Conservation (phyloP, 2,113 vertebrate species). For the Eolophus roseicapilla region DNA sequence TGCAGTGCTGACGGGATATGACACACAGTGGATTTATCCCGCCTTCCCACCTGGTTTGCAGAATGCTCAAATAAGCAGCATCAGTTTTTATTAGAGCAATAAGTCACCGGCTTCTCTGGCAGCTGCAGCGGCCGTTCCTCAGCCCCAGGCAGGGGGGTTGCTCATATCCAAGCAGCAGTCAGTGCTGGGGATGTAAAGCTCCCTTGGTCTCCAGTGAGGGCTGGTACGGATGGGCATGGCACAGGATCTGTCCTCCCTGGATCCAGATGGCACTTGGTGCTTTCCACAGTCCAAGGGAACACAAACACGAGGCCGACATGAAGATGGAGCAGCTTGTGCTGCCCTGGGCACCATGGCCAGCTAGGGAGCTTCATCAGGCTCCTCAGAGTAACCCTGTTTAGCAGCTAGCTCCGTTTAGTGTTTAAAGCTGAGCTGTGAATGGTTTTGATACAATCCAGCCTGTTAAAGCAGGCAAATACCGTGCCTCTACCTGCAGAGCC, state of each 20-base stretch:
- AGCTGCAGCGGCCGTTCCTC: accelerated
- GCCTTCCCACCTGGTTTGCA: neutral
- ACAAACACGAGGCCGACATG: neutral
- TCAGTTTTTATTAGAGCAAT: too few species aligned
- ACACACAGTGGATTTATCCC: accelerated
- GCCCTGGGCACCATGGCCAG: neutral
- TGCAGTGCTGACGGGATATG: neutral
- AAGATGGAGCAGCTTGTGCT: neutral
- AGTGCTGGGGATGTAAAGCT: neutral
- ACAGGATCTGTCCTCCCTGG: neutral
- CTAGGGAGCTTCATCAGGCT: neutral
- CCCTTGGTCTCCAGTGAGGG: too few species aligned
- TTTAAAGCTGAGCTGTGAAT: neutral
- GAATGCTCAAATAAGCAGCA: neutral
- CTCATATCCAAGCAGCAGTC: neutral
- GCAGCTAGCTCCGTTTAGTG: neutral
- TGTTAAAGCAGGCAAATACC: neutral
- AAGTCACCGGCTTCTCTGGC: neutral
- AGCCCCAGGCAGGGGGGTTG: accelerated
- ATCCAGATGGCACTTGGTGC: neutral
- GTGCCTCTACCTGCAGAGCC: neutral
- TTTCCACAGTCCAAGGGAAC: neutral
- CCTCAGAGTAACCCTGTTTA: neutral
- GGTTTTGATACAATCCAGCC: neutral
- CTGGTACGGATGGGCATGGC: accelerated